Conservation (phyloP, 2,888 invertebrate genomes). For the Allophyes oxyacanthae region DNA sequence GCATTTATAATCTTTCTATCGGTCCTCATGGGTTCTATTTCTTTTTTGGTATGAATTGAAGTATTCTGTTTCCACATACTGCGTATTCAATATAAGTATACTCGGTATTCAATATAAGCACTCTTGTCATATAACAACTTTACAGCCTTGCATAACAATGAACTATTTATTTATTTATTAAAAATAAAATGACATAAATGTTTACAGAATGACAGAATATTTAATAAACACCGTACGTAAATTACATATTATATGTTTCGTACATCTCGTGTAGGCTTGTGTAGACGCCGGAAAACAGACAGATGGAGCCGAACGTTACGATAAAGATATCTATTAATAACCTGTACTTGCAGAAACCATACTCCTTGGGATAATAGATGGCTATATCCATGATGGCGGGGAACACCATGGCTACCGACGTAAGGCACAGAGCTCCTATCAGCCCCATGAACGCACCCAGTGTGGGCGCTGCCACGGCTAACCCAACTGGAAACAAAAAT, state of each 20-base stretch:
- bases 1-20: too few species aligned
- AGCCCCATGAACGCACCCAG: conserved; percentile 93
- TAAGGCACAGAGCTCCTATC: conserved; percentile 96
- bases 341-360: conserved; percentile 64
- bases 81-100: too few species aligned
- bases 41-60: too few species aligned
- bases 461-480: conserved; percentile 92
- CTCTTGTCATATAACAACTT: too few species aligned
- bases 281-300: conserved; percentile 69
- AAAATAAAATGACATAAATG: too few species aligned
- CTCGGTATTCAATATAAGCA: too few species aligned
- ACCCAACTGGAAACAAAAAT: conserved; percentile 53
- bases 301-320: conserved; percentile 57
- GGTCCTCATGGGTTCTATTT: too few species aligned
- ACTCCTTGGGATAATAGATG: conserved; percentile 74
- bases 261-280: conserved; percentile 68
- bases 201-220: too few species aligned
- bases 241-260: not conserved
- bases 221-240: too few species aligned
- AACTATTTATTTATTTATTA: too few species aligned
- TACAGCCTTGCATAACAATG: too few species aligned
- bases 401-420: conserved; percentile 95
- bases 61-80: too few species aligned
- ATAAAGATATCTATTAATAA: conserved; percentile 65
- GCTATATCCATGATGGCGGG: conserved; percentile 90